These are phyloP conservation scores for Rattus norvegicus DNA, from an alignment of 2,113 vertebrate genomes.

Conservation along the genomic window DNA sequence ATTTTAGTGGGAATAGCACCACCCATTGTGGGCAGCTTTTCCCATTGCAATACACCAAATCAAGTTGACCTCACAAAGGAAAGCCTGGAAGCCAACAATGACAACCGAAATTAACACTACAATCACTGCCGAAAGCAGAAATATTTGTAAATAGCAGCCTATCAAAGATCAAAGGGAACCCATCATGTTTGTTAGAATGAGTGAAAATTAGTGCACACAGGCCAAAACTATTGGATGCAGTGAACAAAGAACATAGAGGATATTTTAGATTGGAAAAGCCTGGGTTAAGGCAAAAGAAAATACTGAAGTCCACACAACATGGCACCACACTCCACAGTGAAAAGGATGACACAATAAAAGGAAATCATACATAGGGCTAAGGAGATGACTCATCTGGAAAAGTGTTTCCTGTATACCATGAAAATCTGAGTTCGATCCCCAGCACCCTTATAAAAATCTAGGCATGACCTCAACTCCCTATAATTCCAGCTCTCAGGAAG, in stretches of 20 bases:
- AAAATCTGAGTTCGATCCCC: too few species aligned
- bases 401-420: not conserved
- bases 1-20: not conserved
- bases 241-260: not conserved
- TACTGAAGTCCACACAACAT: not conserved
- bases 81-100: not conserved
- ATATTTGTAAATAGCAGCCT: not conserved
- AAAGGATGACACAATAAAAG: not conserved
- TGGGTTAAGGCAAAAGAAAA: not conserved
- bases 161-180: not conserved
- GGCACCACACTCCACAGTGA: not conserved
- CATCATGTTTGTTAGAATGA: not conserved
- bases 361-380: not conserved
- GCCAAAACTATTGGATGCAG: not conserved
- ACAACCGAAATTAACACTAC: not conserved
- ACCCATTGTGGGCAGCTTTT: not conserved
- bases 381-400: not conserved
- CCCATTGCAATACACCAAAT: not conserved
- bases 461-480: not conserved
- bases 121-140: not conserved
- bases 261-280: not conserved
- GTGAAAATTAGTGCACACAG: not conserved
- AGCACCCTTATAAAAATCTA: not conserved
- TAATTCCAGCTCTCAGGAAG: not conserved
- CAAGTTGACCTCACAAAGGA: not conserved